Base-by-base conservation (phyloP, 2,113 vertebrate genomes). In the Petrocephalus zakoni region DNA sequence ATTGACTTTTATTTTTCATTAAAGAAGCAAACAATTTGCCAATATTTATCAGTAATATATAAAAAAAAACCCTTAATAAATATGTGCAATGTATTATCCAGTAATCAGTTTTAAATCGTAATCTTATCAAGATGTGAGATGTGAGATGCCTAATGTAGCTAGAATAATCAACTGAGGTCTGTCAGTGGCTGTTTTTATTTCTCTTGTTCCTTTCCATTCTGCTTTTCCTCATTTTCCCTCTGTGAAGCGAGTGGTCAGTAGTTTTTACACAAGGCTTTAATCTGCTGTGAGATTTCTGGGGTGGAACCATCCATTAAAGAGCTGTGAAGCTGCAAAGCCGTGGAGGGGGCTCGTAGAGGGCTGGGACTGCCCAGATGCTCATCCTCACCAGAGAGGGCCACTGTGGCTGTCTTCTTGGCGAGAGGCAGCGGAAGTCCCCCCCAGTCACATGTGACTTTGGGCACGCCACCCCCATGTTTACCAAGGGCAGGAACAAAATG, bases 381-480 rank as follows among this genome's bases (percentile, higher is more conserved):
- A 46, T 51, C 88, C 84, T 85, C 64, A 51, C 61, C 51, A 52
- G 84, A 86, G 84, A 72, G 37, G 85, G 58, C 68, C 55, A 78
- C 52, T 93, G 93, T 89, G 92, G 92, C 93, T 87, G 89, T 91
- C 90, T 91, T 75, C 88, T 92, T 93, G 92, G 93, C 92, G 90
- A 88, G 89, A 78, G 86, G 88, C 87, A 88, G 90, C 91, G 91
- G 93, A 94, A 93, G 93, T 94, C 92, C 92, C 92, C 92, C 91
- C 92, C 91, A 94, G 91, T 93, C 88, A 89, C 90, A 93, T 92
- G 92, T 93, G 93, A 95, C 94, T 92, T 93, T 93, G 93, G 93
- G 93, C 92, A 89, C 90, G 86, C 93, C 92, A 94, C 93, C 90
- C 90, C 92, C 87, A 85, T 94, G 94, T 95, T 94, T 94, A 95